Evolutionary conservation across 2,113 vertebrate species (phyloP).

Genomic region (Gnathonemus longibarbis): DNA sequence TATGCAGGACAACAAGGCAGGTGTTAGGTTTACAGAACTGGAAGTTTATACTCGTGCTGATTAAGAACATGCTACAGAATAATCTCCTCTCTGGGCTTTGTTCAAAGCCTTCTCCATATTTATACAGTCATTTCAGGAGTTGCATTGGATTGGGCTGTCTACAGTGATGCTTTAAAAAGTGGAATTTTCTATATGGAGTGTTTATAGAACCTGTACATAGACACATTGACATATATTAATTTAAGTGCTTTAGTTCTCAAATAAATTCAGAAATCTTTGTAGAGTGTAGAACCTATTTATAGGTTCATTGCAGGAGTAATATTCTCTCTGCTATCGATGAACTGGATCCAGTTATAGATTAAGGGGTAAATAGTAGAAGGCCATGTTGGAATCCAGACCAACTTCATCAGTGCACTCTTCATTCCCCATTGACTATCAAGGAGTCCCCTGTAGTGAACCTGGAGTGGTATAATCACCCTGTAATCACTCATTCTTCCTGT

Average conservation of each 20-base stretch:
- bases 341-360: background rate
- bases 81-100: background rate
- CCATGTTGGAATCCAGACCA: background rate
- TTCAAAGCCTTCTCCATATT: background rate
- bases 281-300: background rate
- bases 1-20: no score
- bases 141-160: background rate
- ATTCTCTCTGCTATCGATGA: background rate
- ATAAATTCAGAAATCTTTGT: background rate
- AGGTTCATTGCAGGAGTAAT: background rate
- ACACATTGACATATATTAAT: background rate
- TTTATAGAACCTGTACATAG: background rate
- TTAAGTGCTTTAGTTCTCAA: background rate
- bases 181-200: background rate
- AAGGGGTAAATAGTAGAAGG: background rate
- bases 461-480: background rate
- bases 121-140: background rate
- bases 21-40: background rate
- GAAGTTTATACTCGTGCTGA: background rate
- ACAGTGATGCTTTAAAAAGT: background rate
- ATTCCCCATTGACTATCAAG: background rate
- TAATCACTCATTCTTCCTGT: conserved; percentile 15
- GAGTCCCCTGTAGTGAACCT: background rate
- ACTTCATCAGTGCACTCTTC: background rate
- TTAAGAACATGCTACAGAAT: background rate